A percentile compares a stretch with the other conserved stretches of the same genome.
These are phyloP conservation scores for Gambelia wislizenii DNA, from an alignment of 2,797 vertebrate genomes.

Conservation along the genomic window DNA sequence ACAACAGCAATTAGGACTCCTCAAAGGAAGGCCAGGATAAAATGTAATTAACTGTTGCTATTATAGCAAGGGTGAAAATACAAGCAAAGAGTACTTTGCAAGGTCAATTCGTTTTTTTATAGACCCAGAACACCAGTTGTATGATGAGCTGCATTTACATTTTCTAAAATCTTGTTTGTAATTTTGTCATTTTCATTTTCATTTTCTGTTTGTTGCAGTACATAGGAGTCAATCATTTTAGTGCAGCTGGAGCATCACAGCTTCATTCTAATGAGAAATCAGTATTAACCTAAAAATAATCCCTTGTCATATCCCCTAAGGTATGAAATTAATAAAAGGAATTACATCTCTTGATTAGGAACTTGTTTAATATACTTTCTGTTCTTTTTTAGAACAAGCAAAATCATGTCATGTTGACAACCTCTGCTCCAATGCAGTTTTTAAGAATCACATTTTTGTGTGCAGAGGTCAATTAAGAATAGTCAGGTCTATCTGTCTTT, in stretches of 20 bases:
- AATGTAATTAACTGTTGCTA: background rate
- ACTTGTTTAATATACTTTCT: conserved; percentile 54
- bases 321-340: conserved; percentile 26
- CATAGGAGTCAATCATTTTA: conserved; percentile 28
- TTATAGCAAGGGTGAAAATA: background rate
- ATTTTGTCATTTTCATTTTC: background rate
- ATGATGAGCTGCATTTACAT: conserved; percentile 30
- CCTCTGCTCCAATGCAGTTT: background rate
- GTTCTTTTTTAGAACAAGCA: conserved; percentile 1
- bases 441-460: background rate
- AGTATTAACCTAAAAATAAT: conserved; percentile 57
- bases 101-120: background rate
- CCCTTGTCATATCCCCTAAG: conserved; percentile 40
- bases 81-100: background rate
- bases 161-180: background rate
- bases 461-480: background rate
- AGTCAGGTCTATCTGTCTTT: background rate
- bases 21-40: background rate
- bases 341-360: conserved; percentile 42
- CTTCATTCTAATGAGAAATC: conserved; percentile 60
- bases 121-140: background rate
- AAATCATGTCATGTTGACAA: background rate
- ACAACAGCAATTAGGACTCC: background rate
- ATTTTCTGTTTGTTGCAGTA: conserved; percentile 46
- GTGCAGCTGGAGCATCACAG: conserved; percentile 29